Base-by-base conservation (phyloP, 2,888 invertebrate genomes). In the Athalia cordata region DNA sequence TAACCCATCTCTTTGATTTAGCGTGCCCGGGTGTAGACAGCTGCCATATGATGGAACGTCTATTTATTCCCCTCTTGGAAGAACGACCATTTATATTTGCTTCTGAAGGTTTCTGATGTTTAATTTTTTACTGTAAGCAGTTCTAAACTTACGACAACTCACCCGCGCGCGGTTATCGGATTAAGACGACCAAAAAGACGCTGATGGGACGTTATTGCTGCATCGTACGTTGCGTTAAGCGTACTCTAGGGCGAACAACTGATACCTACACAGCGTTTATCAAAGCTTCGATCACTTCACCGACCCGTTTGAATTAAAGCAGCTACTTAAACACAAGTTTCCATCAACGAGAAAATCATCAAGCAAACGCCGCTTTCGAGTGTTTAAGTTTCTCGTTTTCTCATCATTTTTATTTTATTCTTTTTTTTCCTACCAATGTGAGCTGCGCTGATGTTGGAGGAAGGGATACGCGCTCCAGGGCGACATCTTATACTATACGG, bases 11-110 rank as follows among this genome's bases (percentile, higher is more conserved):
- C 83, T 84, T 83, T 85, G 82, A 83, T 83, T 83, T 83, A 84
- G 82, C 82, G 83, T 80, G 76, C 81, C 81, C 82, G 82, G 80
- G 82, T 83, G 84, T 82, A 82, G 84, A 84, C 84, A 85, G 84
- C 84, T 85, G 85, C 84, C 85, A 84, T 83, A 82, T 83, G 84
- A 82, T 81, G 81, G 81, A 81, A 80, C 81, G 83, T 85, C 85
- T 85, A 85, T 85, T 85, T 85, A 85, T 85, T 85, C 84, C 81
- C 83, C 84, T 85, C 85, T 83, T 81, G 84, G 85, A 85, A 84
- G 81, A 81, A 83, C 81, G 64, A 78, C 75, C 75, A 64, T 75
- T 75, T 75, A 75, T 75, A 75, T 75, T 75, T 62, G 61, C 61
- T 64, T 62, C 75, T 62, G 62, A 75, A 75, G 50, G 62, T 75